phyloP scores from a whole-genome alignment of 2,113 vertebrate genomes.

The Chionomys nivalis region DNA sequence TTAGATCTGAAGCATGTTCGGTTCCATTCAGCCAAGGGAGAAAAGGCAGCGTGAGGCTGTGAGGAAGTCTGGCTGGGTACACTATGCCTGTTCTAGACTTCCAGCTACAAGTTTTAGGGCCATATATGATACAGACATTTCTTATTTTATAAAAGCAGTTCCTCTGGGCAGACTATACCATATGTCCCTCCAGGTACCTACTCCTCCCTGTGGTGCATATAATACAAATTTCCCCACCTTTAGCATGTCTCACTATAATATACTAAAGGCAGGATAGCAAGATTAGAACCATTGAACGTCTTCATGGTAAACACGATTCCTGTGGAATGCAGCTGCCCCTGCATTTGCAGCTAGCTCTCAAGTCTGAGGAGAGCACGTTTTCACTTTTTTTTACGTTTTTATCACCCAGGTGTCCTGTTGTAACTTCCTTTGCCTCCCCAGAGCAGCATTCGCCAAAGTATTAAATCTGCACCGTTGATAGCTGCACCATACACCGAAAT shows the following conservation, averaged over 20 bases:
- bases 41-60: not conserved
- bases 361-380: not conserved
- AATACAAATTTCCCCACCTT: not conserved
- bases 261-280: not conserved
- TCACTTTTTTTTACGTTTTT: not conserved
- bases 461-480: not conserved
- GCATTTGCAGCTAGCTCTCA: not conserved
- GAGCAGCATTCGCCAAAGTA: not conserved
- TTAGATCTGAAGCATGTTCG: not conserved
- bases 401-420: not conserved
- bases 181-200: not conserved
- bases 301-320: conserved; percentile 40
- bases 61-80: not conserved
- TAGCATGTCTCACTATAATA: not conserved
- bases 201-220: not conserved
- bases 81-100: not conserved
- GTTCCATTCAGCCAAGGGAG: not conserved
- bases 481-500: not conserved
- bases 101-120: not conserved
- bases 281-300: conserved; percentile 3
- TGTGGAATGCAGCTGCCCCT: not conserved
- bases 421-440: conserved; percentile 11
- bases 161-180: not conserved
- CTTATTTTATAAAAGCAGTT: conserved; percentile 12
- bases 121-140: not conserved